Percentiles rank a stretch among this genome's conserved stretches.
Evolutionary conservation across 2,113 vertebrate genomes (phyloP).

Genomic region (Bettongia penicillata): DNA sequence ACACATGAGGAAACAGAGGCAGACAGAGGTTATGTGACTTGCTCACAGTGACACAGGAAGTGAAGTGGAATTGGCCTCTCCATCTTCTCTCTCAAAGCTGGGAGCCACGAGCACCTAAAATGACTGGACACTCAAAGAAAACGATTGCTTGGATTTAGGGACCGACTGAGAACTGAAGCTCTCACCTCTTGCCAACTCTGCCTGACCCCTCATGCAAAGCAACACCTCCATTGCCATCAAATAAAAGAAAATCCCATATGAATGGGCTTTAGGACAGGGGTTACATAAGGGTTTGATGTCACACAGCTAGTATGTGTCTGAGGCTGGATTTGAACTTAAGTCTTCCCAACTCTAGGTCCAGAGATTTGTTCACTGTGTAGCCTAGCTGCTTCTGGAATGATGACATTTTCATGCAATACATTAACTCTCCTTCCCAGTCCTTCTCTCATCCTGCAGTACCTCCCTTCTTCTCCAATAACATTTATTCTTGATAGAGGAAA

Average conservation of each 20-base stretch:
- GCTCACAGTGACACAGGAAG: neutral
- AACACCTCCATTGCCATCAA: neutral
- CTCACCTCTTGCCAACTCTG: neutral
- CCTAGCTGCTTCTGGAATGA: neutral
- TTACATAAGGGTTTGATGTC: neutral
- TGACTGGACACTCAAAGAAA: neutral
- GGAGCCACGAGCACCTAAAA: neutral
- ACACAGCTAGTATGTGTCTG: neutral
- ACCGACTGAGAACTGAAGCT: neutral
- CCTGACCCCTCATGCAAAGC: neutral
- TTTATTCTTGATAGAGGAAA: neutral
- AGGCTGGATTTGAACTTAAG: neutral
- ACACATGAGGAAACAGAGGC: neutral
- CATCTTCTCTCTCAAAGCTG: neutral
- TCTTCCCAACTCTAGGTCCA: neutral
- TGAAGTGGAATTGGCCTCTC: neutral
- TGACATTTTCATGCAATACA: neutral
- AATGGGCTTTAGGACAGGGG: neutral
- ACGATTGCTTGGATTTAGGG: neutral
- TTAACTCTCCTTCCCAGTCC: neutral
- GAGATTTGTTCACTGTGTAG: neutral
- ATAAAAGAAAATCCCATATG: neutral
- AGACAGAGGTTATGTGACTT: neutral
- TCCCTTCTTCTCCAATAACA: neutral
- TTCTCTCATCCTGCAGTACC: neutral